These are phyloP conservation scores for Euwallacea fornicatus DNA, from an alignment of 1,140 invertebrate genomes.

Conservation along the genomic window DNA sequence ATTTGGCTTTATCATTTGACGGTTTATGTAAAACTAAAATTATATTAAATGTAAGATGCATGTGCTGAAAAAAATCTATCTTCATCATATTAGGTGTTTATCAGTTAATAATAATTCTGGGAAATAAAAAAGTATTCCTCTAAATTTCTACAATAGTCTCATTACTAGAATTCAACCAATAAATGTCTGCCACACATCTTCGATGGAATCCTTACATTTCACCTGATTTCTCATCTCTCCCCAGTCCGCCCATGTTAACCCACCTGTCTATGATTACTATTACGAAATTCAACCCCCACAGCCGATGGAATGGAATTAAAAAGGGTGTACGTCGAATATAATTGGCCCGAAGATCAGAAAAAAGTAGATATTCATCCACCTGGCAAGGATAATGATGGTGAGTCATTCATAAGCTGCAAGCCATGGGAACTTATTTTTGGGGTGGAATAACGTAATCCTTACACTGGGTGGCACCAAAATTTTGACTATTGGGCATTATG, in stretches of 20 bases:
- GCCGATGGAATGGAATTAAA: constrained; percentile 23
- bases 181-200: too few species aligned
- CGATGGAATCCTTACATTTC: too few species aligned
- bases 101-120: too few species aligned
- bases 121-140: too few species aligned
- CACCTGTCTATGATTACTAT: constrained; percentile 29
- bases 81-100: too few species aligned
- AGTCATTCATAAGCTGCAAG: constrained; percentile 32
- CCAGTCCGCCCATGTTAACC: constrained; percentile 1
- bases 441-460: constrained; percentile 18
- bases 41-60: too few species aligned
- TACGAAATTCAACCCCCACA: constrained; percentile 19
- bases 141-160: too few species aligned
- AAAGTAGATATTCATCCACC: constrained; percentile 32
- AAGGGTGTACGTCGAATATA: constrained; percentile 30
- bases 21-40: too few species aligned
- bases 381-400: constrained; percentile 38
- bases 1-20: background rate
- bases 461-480: constrained; percentile 36
- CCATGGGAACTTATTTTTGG: constrained; percentile 27
- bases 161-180: too few species aligned
- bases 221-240: too few species aligned
- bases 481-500: background rate
- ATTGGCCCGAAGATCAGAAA: constrained; percentile 27
- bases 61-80: too few species aligned